Evolutionary conservation across 2,888 invertebrate genomes (phyloP).

Genomic region (Ormyrus labotus): DNA sequence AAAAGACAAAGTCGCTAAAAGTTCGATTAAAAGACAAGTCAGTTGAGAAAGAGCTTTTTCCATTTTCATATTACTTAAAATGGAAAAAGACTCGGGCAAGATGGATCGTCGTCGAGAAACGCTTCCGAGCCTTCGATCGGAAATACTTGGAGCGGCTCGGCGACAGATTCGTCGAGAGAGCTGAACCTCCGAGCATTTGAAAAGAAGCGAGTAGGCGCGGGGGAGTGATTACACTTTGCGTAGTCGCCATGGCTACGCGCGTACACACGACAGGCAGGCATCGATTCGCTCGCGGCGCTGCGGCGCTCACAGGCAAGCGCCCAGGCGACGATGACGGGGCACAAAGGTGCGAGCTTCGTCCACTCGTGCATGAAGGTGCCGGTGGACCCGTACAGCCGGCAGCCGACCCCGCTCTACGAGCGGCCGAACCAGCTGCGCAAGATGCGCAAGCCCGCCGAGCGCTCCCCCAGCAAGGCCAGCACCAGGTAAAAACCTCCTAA

Average conservation of each 20-base stretch:
- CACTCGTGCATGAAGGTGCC: constrained; percentile 86
- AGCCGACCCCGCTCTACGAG: constrained; percentile 84
- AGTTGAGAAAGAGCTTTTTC: too few relatives aligned
- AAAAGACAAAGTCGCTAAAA: too few relatives aligned
- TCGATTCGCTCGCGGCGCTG: constrained; percentile 54
- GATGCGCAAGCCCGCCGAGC: background rate
- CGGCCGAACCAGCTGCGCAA: constrained; percentile 70
- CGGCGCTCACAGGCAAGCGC: background rate
- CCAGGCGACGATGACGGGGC: constrained; percentile 74
- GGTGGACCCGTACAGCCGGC: constrained; percentile 83
- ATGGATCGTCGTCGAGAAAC: too few relatives aligned
- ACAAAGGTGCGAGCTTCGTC: constrained; percentile 81
- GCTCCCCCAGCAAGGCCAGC: background rate
- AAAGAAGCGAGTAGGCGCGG: too few relatives aligned
- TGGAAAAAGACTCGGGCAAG: too few relatives aligned
- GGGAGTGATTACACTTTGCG: background rate
- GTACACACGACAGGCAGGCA: constrained; percentile 53
- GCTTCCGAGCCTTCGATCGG: too few relatives aligned
- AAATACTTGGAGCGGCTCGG: too few relatives aligned
- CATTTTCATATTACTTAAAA: too few relatives aligned
- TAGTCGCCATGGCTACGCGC: constrained; percentile 62
- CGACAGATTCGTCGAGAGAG: too few relatives aligned
- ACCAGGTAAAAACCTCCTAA: constrained; percentile 19
- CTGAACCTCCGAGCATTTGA: too few relatives aligned
- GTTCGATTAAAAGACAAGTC: too few relatives aligned